Percentiles rank a stretch among this genome's conserved stretches.
These are phyloP conservation scores for Perdita meconis DNA, from an alignment of 2,888 invertebrate genomes.

Conservation along the genomic window DNA sequence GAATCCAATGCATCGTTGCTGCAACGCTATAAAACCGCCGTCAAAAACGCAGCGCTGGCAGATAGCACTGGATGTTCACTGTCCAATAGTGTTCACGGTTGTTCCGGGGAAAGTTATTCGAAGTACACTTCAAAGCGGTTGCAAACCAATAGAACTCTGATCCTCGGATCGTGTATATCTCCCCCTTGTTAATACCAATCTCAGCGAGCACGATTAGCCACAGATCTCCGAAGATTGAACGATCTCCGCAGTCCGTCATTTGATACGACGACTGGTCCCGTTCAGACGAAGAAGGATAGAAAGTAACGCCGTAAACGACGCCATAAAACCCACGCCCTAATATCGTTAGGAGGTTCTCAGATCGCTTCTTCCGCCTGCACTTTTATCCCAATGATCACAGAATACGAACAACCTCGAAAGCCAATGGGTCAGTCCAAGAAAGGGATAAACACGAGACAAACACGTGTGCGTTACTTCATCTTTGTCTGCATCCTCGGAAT, in stretches of 20 bases:
- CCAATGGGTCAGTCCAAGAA: slow-evolving; percentile 65
- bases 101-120: slow-evolving; percentile 26
- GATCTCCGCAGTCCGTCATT: slow-evolving; percentile 15
- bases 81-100: slow-evolving; percentile 25
- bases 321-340: slow-evolving; percentile 10
- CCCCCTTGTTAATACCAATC: slow-evolving; percentile 6
- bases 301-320: slow-evolving; percentile 18
- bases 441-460: slow-evolving; percentile 63
- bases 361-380: background rate
- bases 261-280: background rate
- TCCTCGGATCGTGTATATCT: slow-evolving; percentile 13
- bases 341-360: slow-evolving; percentile 18
- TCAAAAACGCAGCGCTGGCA: slow-evolving; percentile 68
- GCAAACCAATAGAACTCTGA: slow-evolving; percentile 29
- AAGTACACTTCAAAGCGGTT: slow-evolving; percentile 44
- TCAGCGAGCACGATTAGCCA: background rate
- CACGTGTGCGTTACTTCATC: slow-evolving; percentile 51
- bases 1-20: slow-evolving; percentile 73
- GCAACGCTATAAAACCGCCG: slow-evolving; percentile 74
- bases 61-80: slow-evolving; percentile 52
- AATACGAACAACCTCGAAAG: slow-evolving; percentile 69
- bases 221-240: slow-evolving; percentile 11
- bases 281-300: background rate
- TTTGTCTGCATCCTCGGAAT: slow-evolving; percentile 68
- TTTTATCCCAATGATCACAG: slow-evolving; percentile 44